Conservation (phyloP, 1,140 invertebrate genomes). For the Diachasmimorpha longicaudata region DNA sequence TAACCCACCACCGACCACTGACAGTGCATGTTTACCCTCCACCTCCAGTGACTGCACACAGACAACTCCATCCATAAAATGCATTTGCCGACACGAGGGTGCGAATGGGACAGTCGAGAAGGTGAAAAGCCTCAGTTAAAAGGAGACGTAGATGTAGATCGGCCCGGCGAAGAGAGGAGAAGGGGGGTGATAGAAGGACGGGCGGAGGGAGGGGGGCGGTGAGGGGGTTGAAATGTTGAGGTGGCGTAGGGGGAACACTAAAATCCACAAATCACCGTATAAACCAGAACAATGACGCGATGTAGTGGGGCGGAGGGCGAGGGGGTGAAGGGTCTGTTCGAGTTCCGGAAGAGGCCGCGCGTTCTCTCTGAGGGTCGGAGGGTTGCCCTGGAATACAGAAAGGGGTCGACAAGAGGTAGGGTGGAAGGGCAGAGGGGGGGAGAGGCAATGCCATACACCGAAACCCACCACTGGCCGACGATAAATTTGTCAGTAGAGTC, state of each 20-base stretch:
- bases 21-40: slow-evolving; percentile 17
- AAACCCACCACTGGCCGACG: slow-evolving; percentile 52
- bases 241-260: slow-evolving; percentile 36
- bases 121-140: slow-evolving; percentile 8
- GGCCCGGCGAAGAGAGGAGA: too few species aligned
- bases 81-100: background rate
- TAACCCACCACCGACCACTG: slow-evolving; percentile 12
- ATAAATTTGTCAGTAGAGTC: slow-evolving; percentile 63
- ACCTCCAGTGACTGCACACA: slow-evolving; percentile 8
- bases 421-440: slow-evolving; percentile 35
- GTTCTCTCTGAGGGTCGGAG: slow-evolving; percentile 18
- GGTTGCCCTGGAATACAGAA: background rate
- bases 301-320: slow-evolving; percentile 23
- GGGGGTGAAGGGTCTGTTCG: slow-evolving; percentile 14
- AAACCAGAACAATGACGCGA: slow-evolving; percentile 61
- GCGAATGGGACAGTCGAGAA: slow-evolving; percentile 22
- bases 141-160: slow-evolving; percentile 21
- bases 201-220: too few species aligned
- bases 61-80: background rate
- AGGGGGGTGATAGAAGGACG: too few species aligned
- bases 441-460: slow-evolving; percentile 40
- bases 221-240: background rate
- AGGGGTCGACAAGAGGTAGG: slow-evolving; percentile 28
- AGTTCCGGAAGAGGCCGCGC: slow-evolving; percentile 38
- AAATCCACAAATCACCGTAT: slow-evolving; percentile 64